Base-by-base conservation (phyloP, 2,113 vertebrate species). In the Nanorana parkeri region DNA sequence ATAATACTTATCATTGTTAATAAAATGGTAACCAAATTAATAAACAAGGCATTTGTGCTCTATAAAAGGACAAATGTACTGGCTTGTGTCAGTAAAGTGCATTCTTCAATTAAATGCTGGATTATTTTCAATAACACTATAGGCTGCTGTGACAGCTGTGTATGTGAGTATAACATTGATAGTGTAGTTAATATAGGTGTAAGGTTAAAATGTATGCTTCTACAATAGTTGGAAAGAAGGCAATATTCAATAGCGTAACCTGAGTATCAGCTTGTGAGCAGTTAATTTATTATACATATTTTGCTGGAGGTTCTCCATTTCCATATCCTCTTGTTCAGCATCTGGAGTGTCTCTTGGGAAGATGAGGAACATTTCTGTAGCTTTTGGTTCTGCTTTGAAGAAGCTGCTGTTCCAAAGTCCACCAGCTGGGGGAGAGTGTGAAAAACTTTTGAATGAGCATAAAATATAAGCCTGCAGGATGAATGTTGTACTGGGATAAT, bases 271-370 rank as follows among this genome's bases (percentile, higher is more conserved):
- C 64, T 58, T 54, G 68, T 72, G 56, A 72, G 68, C 64, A 72
- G 79, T 73, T 74, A 65, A 74, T 81, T 67, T 75, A 75, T 82
- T 82, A 75, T 82, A 75, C 71, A 82, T 82, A 75, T 82, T 75
- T 66, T 67, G 52, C 51, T 75, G 71, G 80, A 82, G 71, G 71
- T 66, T 47, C 71, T 75, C 63, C 21, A 75, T 82, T 82, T 82
- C 80, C 71, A 67, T 82, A 75, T 75, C 71, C 71, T 82, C 80
- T 58, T 82, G 80, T 58, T 82, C 80, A 75, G 69, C 80, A 82
- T 75, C 61, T 82, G 63, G 80, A 82, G 51, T 54, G 51, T 75
- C 80, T 75, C 80, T 41, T 20, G 80, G 80, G 80, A 75, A 66
- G 63, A 56, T 41, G n/a, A 82, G 29, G 21, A 52, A 68, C n/a